Conservation (phyloP, 2,113 vertebrate genomes). For the Gobio gobio region DNA sequence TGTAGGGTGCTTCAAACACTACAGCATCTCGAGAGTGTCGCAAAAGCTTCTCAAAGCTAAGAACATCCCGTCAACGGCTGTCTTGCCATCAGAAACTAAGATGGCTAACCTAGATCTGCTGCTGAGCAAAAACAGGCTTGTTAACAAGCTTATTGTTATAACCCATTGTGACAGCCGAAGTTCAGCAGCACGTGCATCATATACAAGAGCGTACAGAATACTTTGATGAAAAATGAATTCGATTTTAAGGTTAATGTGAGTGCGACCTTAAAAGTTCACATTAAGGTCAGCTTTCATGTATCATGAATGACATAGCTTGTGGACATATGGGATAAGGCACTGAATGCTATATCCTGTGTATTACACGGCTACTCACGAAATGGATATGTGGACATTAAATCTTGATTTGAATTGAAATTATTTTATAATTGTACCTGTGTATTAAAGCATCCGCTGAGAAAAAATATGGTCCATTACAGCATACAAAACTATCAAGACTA, state of each 20-base stretch:
- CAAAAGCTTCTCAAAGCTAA: not conserved
- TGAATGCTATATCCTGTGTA: not conserved
- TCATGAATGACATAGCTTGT: not conserved
- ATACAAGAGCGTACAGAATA: not conserved
- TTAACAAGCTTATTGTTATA: conserved; percentile 30
- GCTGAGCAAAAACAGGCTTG: not conserved
- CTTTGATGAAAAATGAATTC: not conserved
- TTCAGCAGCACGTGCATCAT: not conserved
- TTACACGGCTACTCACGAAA: not conserved
- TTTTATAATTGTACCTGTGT: not conserved
- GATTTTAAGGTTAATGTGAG: not conserved
- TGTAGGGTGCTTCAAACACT: conserved; percentile 26
- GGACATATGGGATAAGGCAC: not conserved
- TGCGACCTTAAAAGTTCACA: not conserved
- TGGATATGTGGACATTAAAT: not conserved
- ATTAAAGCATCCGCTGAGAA: too few species aligned
- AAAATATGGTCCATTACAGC: too few species aligned
- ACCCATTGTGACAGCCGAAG: not conserved
- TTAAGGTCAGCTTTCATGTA: not conserved
- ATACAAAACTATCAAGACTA: too few species aligned
- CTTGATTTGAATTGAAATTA: too few species aligned
- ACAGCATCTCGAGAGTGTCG: not conserved
- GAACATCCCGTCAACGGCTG: conserved; percentile 9
- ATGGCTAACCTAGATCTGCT: conserved; percentile 31
- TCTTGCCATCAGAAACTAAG: not conserved